A percentile compares a stretch with the other conserved stretches of the same genome.
Conservation (phyloP, 2,888 invertebrate genomes). For the Cylindroiulus punctatus region DNA sequence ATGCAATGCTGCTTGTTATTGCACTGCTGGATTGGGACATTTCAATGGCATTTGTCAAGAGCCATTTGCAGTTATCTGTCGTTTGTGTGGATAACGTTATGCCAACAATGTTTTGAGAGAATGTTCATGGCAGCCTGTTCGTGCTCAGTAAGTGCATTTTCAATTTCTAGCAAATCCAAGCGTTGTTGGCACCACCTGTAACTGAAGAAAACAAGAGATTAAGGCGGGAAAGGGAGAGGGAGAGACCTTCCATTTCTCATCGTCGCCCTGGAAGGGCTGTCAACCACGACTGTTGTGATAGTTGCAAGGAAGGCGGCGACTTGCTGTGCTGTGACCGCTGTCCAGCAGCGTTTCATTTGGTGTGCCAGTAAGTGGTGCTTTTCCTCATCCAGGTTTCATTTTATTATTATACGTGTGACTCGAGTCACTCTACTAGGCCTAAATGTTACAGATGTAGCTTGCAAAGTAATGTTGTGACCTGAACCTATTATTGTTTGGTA, state of each 20-base stretch:
- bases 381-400: background rate
- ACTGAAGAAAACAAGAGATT: slow-evolving; percentile 72
- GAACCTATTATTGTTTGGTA: slow-evolving; percentile 66
- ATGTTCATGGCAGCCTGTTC: too few species aligned
- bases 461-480: background rate
- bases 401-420: background rate
- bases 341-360: slow-evolving; percentile 93
- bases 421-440: too few species aligned
- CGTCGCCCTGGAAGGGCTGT: slow-evolving; percentile 65
- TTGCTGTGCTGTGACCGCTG: slow-evolving; percentile 95
- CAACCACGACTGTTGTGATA: slow-evolving; percentile 93
- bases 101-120: background rate
- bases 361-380: slow-evolving; percentile 82
- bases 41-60: background rate
- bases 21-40: background rate
- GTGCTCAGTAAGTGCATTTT: background rate
- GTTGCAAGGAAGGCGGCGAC: slow-evolving; percentile 94
- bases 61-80: too few species aligned
- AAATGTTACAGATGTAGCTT: background rate
- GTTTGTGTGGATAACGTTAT: background rate
- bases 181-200: slow-evolving; percentile 86
- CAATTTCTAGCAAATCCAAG: slow-evolving; percentile 81
- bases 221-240: slow-evolving; percentile 71
- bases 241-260: slow-evolving; percentile 58
- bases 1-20: slow-evolving; percentile 57